These are phyloP conservation scores for Eupithecia tripunctaria DNA, from an alignment of 2,888 invertebrate genomes.

Conservation along the genomic window DNA sequence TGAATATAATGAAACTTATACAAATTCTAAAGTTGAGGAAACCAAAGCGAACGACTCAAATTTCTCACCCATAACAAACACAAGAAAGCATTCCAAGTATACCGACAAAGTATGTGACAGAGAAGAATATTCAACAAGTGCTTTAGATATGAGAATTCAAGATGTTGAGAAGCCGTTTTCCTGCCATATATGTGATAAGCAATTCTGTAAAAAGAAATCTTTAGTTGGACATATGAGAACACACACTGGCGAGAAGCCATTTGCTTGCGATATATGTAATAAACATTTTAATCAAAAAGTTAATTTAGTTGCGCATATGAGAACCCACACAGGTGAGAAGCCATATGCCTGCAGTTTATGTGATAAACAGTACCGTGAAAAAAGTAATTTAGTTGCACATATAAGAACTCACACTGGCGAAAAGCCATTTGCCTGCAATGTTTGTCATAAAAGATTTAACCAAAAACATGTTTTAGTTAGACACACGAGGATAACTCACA, in stretches of 20 bases:
- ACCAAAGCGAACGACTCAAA: neutral
- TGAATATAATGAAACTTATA: neutral
- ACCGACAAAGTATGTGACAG: neutral
- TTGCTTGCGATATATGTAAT: neutral
- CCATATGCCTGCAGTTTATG: constrained; percentile 1
- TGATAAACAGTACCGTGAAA: neutral
- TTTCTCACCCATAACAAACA: neutral
- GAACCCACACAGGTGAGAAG: neutral
- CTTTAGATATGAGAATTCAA: neutral
- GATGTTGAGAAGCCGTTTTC: neutral
- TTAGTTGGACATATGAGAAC: neutral
- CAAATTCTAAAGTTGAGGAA: neutral
- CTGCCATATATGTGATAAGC: neutral
- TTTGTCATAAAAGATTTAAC: neutral
- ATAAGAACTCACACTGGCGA: constrained; percentile 2
- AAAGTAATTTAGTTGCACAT: neutral
- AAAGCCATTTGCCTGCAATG: neutral
- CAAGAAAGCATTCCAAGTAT: neutral
- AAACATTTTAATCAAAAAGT: constrained; percentile 2
- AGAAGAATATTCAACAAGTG: neutral
- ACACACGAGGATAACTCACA: neutral
- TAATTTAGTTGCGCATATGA: neutral
- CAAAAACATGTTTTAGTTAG: neutral
- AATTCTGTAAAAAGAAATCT: constrained; percentile 2
- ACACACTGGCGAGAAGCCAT: neutral